Base-by-base conservation (phyloP, 1,140 invertebrate species). In the Scaptomyza graminum region DNA sequence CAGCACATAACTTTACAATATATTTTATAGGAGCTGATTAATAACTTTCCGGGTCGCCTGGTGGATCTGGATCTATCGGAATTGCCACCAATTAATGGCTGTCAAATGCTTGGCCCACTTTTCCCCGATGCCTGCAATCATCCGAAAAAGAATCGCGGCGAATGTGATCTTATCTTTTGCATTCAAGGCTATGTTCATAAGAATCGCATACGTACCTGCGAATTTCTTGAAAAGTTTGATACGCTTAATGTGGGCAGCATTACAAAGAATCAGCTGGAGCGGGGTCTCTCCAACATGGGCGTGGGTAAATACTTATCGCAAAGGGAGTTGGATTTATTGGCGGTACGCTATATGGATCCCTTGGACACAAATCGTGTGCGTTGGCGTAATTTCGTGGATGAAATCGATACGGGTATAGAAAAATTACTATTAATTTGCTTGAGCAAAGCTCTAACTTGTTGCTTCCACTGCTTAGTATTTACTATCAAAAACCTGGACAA, bases 351-450 rank as follows among this genome's bases (percentile, higher is more conserved):
- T 84, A 77, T 92, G 43, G 95, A 95, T 91, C 94, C 94, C 11
- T 93, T 94, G 49, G 95, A 96, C 84, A 90, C 91, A 0, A 92
- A 93, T 18, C 92, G 94, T 39, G 92, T 95, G 13, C 94, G 93
- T 65, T 96, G 95, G 95, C 93, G 93, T 39, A 94, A 93, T n/a
- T 96, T 96, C 79, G 94, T 94, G 69, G 94, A 95, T 74, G 95
- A 96, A 78, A 94, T 95, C 44, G 94, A 96, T 81, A 92, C 93
- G 74, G 94, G 94, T 94, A 34, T 3, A n/a, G 0, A 18, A 12
- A 47, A 11, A n/a, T n/a, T 2, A 46, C 1, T 41, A n/a, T 41
- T 1, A 41, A n/a, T 5, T 37, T 37, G 9, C 31, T 9, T 34
- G 0, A 9, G 6, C 6, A 9, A 15, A 22, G 11, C 39, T 31